Base-by-base conservation (phyloP, 2,797 vertebrate species). In the Halcyon chelicuti region DNA sequence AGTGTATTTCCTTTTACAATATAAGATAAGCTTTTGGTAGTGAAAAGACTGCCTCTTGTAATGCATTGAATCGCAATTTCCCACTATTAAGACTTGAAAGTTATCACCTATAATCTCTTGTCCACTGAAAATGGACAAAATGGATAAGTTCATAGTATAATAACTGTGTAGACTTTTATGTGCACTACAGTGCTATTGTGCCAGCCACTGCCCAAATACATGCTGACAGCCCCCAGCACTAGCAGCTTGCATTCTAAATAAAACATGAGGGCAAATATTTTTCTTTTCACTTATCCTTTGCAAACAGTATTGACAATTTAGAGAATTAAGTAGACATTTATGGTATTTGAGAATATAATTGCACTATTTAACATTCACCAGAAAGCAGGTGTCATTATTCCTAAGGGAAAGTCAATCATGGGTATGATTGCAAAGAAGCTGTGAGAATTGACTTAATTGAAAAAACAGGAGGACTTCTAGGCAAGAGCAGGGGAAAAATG, bases 271-370 rank as follows among this genome's bases (percentile, higher is more conserved):
- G 25, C 35, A 96, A 97, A 93, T 94, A 91, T 96, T 96, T 93
- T 90, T 79, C 72, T 92, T 91, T 96, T 77, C 85, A 81, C 39
- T 95, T 95, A 92, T 77, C 81, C 68, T 92, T 92, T 94, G 39
- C 61, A 93, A 94, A 90, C 47, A 73, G 31, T 88, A 93, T 86
- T 88, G 89, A 78, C 76, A 95, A 94, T 90, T 95, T 80, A 83
- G 60, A 44, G 54, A 88, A 85, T 96, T 89, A 96, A 88, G 65
- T 61, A 93, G 91, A 61, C 62, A 61, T 85, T 91, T 90, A 86
- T 80, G 46, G 52, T 96, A 89, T 96, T 94, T 95, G 87, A 86
- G 79, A 93, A 86, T 78, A 70, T 93, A 94, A 95, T 91, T 94
- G 35, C 51, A 16, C 65, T 86, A 86, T 78, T 95, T 96, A 96